Evolutionary conservation across 1,140 invertebrate genomes (phyloP), one percentile per base, ranked within the genome.

Genomic region (Saccostrea glomerata): DNA sequence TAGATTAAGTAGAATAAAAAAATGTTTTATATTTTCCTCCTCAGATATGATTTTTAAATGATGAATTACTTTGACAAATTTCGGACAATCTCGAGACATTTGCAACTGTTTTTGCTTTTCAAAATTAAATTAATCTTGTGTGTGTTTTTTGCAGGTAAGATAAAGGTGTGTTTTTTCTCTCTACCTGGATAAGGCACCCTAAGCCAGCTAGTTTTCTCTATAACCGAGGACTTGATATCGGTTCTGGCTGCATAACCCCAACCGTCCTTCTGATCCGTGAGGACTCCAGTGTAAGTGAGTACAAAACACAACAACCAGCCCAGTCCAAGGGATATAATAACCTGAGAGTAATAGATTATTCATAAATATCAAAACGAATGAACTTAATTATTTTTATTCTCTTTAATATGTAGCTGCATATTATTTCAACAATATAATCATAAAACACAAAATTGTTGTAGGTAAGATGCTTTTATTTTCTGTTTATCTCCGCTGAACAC

Each of bases 161-260:
- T 6, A 9, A 47, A 23, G 4, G 4, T n/a, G 36, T 82, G 73
- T 25, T 11, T 11, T 11, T 23, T 36, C 11, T 36, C 40, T 30
- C 55, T 94, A 97, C 97, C 97, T 91, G 98, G 98, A 95, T 98
- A 98, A 12, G 98, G 98, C 55, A 98, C 93, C 30, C 97, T 95
- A 93, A 98, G 97, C 97, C 97, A 98, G 0, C 96, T 96, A 1
- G 97, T 97, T 91, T 97, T 96, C n/a, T 95, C 94, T 23, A 98
- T 95, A 86, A 97, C 97, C 87, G 96, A 96, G 0, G 97, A 91
- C 91, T 97, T 97, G 7, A 96, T 96, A 92, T 98, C 98, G 0
- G 97, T 97, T 86, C 98, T 95, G 0, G 97, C 97, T 7, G 96
- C 96, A 95, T 98, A 97, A 1, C 96, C 97, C 30, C 91, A 93